phyloP scores from a whole-genome alignment of 2,888 invertebrate species.

The Scaptomyza reducta region DNA sequence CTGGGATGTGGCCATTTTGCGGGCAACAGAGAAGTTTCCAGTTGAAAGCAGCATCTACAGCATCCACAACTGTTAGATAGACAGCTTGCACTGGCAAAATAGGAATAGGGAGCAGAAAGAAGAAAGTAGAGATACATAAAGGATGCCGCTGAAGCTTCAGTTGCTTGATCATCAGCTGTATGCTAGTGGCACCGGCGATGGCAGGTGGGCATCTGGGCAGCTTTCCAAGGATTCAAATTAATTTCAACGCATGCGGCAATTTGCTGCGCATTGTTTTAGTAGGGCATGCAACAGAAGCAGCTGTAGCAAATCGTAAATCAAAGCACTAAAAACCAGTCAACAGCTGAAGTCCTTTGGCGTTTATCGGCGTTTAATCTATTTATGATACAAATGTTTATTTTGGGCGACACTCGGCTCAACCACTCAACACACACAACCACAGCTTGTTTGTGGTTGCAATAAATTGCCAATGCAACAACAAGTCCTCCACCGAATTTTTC shows the following conservation, averaged over 20 bases:
- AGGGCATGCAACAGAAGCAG: conserved; percentile 13
- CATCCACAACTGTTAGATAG: conserved; percentile 2
- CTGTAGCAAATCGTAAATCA: conserved; percentile 63
- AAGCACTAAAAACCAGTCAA: conserved; percentile 13
- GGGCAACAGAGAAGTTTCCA: conserved; percentile 64
- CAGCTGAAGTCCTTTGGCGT: conserved; percentile 31
- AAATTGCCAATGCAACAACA: conserved; percentile 63
- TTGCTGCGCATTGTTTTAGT: conserved; percentile 54
- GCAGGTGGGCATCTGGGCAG: conserved; percentile 32
- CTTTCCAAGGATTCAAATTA: conserved; percentile 70
- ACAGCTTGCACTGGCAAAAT: conserved; percentile 26
- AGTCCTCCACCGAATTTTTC: conserved; percentile 47
- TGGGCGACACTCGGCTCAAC: conserved; percentile 53
- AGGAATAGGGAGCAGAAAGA: background rate
- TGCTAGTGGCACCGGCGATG: conserved; percentile 24
- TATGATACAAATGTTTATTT: conserved; percentile 79
- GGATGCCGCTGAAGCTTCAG: background rate
- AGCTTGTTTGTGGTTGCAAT: conserved; percentile 61
- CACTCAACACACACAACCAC: conserved; percentile 11
- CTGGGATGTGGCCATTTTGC: conserved; percentile 75
- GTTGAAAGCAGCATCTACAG: conserved; percentile 28
- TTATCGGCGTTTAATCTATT: conserved; percentile 77
- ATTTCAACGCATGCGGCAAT: conserved; percentile 72
- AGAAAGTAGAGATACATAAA: background rate
- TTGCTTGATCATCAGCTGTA: conserved; percentile 13